Evolutionary conservation across 2,113 vertebrate species (phyloP).

Genomic region (Regulus satrapa): DNA sequence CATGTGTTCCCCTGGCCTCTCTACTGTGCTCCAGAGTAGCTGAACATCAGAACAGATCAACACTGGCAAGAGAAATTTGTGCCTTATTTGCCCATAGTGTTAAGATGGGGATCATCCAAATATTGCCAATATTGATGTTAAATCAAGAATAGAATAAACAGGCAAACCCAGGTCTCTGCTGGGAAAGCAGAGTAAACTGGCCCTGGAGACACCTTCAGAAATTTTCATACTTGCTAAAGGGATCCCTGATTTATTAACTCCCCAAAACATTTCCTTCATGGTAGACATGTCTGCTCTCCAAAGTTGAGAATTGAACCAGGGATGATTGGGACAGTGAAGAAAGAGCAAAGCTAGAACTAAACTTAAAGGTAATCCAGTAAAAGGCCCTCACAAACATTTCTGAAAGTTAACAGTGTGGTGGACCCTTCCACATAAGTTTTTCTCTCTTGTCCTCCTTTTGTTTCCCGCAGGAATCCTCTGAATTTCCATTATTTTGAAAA

Average conservation of each 20-base stretch:
- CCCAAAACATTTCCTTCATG: neutral
- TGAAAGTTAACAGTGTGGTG: neutral
- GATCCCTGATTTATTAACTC: neutral
- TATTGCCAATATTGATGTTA: neutral
- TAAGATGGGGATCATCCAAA: neutral
- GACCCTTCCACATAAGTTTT: neutral
- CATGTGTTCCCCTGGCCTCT: conserved; percentile 45
- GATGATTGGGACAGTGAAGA: neutral
- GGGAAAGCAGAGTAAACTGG: neutral
- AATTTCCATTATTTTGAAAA: conserved; percentile 21
- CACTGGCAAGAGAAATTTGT: neutral
- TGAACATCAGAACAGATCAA: conserved; percentile 38
- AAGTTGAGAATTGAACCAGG: neutral
- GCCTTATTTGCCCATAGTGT: neutral
- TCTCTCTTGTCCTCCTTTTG: neutral
- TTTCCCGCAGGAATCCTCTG: neutral
- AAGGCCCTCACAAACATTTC: neutral
- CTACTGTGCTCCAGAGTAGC: conserved; percentile 10
- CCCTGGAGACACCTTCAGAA: neutral
- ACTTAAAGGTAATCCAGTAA: neutral
- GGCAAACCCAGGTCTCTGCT: neutral
- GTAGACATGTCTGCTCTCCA: neutral
- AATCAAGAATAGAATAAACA: neutral
- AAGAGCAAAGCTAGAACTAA: neutral
- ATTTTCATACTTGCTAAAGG: neutral